Percentiles rank a stretch among this genome's conserved stretches.
Conservation (phyloP, 2,888 invertebrate genomes). For the Rhagonycha lutea region DNA sequence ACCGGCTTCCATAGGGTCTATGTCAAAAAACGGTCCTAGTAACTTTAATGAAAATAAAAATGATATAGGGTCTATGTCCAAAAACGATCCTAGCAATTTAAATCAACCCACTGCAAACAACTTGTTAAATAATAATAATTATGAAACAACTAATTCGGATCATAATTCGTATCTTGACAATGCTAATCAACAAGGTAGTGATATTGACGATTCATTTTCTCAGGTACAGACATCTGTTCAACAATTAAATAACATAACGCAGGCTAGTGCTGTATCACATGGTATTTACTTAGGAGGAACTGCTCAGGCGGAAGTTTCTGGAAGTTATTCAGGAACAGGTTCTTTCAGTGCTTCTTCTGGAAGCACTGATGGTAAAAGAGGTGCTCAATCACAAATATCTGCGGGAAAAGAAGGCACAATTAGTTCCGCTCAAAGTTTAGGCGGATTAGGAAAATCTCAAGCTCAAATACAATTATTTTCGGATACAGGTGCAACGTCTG, state of each 20-base stretch:
- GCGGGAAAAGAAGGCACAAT: constrained; percentile 76
- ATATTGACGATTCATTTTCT: constrained; percentile 69
- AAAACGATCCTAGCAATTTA: constrained; percentile 6
- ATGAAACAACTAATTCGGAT: neutral
- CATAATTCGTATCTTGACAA: neutral
- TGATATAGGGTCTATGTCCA: neutral
- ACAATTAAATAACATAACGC: constrained; percentile 64
- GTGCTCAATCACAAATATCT: constrained; percentile 70
- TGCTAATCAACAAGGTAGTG: neutral
- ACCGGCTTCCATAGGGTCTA: constrained; percentile 9
- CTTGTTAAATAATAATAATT: neutral
- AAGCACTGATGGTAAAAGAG: constrained; percentile 74
- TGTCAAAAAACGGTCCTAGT: constrained; percentile 8
- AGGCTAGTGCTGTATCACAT: constrained; percentile 76
- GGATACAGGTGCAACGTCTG: constrained; percentile 75
- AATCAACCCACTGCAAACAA: neutral
- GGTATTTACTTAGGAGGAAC: constrained; percentile 76
- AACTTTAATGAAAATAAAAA: too few relatives aligned
- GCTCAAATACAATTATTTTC: constrained; percentile 76
- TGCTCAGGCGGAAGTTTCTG: constrained; percentile 82
- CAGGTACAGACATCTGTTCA: constrained; percentile 72
- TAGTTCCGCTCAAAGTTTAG: constrained; percentile 72
- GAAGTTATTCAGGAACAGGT: constrained; percentile 76
- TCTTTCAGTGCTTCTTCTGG: constrained; percentile 84
- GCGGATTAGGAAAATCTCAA: constrained; percentile 76